Evolutionary conservation across 1,140 invertebrate species (phyloP).

Genomic region (Dysdera silvatica): DNA sequence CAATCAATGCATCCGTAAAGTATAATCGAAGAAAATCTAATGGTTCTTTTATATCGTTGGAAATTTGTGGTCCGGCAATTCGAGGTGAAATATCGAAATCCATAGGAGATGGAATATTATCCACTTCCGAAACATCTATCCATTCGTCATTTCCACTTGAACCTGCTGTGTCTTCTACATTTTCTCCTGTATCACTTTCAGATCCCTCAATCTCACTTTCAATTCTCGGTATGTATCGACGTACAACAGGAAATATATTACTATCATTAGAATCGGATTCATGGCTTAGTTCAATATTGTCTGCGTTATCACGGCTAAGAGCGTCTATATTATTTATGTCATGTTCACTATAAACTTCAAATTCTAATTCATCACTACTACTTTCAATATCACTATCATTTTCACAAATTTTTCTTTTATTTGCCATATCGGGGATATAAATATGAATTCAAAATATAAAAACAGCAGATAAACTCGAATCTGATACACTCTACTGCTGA

Average conservation of each 20-base stretch:
- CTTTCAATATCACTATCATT: not conserved
- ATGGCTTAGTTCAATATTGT: not conserved
- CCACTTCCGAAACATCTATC: not conserved
- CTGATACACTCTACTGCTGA: too few species aligned
- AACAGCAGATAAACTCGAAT: too few species aligned
- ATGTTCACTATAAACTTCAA: not conserved
- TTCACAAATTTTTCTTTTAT: not conserved
- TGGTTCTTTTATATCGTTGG: not conserved
- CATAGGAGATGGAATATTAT: not conserved
- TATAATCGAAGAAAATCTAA: not conserved
- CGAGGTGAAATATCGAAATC: not conserved
- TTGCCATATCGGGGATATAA: not conserved
- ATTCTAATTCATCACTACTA: not conserved
- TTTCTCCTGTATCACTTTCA: not conserved
- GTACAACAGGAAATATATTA: not conserved
- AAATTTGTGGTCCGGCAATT: not conserved
- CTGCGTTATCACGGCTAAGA: too few species aligned
- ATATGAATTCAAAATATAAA: not conserved
- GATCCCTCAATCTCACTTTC: not conserved
- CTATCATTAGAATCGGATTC: not conserved
- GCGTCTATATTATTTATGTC: not conserved
- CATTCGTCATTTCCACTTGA: not conserved
- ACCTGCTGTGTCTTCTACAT: not conserved
- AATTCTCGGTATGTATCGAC: not conserved
- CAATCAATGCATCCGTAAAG: not conserved